Evolutionary conservation across 1,140 invertebrate genomes (phyloP).

Genomic region (Dolichoris vasculosae): DNA sequence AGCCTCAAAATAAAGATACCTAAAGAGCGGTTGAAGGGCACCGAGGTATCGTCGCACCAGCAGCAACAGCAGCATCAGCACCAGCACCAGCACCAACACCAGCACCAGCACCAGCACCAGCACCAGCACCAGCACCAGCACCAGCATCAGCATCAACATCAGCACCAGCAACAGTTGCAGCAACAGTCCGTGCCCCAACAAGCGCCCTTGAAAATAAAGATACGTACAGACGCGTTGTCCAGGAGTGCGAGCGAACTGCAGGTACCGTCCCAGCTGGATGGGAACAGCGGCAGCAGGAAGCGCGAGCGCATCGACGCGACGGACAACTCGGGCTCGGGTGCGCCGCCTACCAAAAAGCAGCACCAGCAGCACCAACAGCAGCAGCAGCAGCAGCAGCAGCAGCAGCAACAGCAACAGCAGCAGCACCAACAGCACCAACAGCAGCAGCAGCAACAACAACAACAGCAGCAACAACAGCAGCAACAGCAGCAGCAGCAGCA

Average conservation of each 20-base stretch:
- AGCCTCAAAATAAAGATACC: conserved; percentile 80
- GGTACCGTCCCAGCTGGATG: conserved; percentile 38
- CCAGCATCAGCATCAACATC: conserved; percentile 56
- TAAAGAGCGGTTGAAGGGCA: conserved; percentile 76
- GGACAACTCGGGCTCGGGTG: conserved; percentile 33
- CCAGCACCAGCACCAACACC: no score
- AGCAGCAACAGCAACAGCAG: conserved; percentile 50
- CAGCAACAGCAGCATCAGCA: conserved; percentile 53
- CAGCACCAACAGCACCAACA: no score
- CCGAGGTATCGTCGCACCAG: conserved; percentile 56
- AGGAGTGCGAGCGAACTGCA: conserved; percentile 57
- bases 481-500: no score
- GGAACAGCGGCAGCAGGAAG: conserved; percentile 58
- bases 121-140: conserved; percentile 58
- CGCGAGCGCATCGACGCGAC: conserved; percentile 59
- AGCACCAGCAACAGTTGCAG: conserved; percentile 53
- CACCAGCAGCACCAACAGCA: conserved; percentile 46
- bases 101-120: no score
- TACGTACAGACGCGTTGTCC: conserved; percentile 73
- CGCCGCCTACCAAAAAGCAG: conserved; percentile 60
- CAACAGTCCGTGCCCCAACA: conserved; percentile 53
- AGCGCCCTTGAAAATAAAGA: conserved; percentile 76
- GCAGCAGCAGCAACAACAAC: no score
- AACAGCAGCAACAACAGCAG: no score
- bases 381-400: conserved; percentile 48